Percentiles rank a stretch among this genome's conserved stretches.
These are phyloP conservation scores for Philantomba maxwellii DNA, from an alignment of 2,113 vertebrate species.

Conservation along the genomic window DNA sequence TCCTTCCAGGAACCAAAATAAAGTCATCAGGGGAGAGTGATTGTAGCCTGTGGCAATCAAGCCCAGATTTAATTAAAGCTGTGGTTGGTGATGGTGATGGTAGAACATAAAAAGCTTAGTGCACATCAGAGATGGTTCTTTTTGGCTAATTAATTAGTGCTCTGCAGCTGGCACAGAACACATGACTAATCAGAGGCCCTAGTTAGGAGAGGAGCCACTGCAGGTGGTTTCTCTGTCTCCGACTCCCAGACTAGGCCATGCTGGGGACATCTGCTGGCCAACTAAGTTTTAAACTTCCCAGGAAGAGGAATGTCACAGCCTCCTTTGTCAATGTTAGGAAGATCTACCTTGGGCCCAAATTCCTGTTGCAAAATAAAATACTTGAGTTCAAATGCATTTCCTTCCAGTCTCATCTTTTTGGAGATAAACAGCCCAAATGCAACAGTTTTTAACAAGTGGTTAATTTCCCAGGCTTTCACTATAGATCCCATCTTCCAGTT, in stretches of 20 bases:
- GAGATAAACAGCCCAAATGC: background rate
- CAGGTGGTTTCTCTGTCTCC: background rate
- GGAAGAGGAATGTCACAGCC: background rate
- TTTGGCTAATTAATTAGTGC: background rate
- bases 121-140: background rate
- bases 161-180: background rate
- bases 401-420: background rate
- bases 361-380: constrained; percentile 3
- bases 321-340: background rate
- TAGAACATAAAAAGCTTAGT: constrained; percentile 18
- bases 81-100: background rate
- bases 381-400: background rate
- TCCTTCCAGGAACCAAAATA: background rate
- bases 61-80: constrained; percentile 37
- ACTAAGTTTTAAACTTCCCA: background rate
- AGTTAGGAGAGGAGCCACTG: background rate
- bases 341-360: background rate
- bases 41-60: background rate
- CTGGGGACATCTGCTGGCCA: background rate
- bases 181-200: background rate
- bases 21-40: background rate
- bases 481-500: background rate
- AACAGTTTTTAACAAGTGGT: background rate
- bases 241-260: background rate
- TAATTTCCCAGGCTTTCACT: background rate